Base-by-base conservation (phyloP, 1,140 invertebrate species). In the Drosophila ananassae region DNA sequence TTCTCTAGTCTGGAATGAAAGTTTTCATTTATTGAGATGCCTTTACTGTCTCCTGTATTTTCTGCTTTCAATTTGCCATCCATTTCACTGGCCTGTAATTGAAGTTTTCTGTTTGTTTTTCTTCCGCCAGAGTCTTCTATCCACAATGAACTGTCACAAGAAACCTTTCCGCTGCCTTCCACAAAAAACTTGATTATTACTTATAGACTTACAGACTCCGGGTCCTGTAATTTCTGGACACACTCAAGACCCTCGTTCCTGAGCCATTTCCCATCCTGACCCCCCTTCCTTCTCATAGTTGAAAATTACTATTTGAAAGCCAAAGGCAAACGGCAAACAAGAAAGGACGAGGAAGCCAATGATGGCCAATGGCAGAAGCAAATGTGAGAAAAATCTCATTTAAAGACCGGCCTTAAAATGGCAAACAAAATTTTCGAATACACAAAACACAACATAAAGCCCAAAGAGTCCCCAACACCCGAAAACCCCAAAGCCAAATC, bases 341-440 rank as follows among this genome's bases (percentile, higher is more conserved):
- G 30, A n/a, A 13, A 39, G 58, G 12, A 37, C 25, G 12, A 37
- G 10, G 34, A 34, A 21, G 17, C n/a, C 37, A 37, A 21, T 30
- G 57, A 60, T 60, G 51, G 25, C 5, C 25, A 28, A 60, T 60
- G 51, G 47, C 30, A 47, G 25, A 66, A 58, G 60, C 72, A 75
- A 74, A 75, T 75, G 53, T 75, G 71, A 57, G 51, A 74, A 75
- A 75, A 75, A 66, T 74, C 71, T 74, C 60, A 73, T 75, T 75
- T 75, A 52, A 48, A 58, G 71, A 37, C 32, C 48, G 21, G 68
- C 46, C 52, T 62, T 62, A 73, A 73, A 73, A 75, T 57, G 72
- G 72, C 47, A 74, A 74, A 74, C 57, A 56, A 48, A 28, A 47
- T 56, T 69, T 57, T 69, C 24, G 69, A 71, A 69, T 71, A 69